Evolutionary conservation across 92 coral and sea anemone genomes (phyloP).

Genomic region (Anthopleura xanthogrammica): DNA sequence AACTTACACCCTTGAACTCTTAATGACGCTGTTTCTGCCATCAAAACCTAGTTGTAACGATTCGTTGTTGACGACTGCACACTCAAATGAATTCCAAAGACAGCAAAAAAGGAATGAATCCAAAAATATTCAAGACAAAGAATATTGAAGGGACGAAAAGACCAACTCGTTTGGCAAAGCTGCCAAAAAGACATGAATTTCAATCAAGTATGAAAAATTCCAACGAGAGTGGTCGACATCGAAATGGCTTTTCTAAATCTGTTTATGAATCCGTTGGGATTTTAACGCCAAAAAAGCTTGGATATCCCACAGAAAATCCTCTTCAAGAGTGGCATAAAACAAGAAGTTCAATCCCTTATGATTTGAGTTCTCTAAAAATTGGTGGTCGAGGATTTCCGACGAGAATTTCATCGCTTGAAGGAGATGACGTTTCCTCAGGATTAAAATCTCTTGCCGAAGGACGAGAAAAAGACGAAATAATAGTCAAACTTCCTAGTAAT

Average conservation of each 20-base stretch:
- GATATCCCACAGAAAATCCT: neutral
- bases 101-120: neutral
- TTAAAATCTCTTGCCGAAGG: neutral
- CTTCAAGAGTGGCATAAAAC: neutral
- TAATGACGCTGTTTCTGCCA: neutral
- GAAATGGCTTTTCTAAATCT: neutral
- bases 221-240: neutral
- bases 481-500: neutral
- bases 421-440: neutral
- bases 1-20: neutral
- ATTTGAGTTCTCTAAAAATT: neutral
- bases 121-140: constrained; percentile 1
- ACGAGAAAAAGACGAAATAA: neutral
- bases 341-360: neutral
- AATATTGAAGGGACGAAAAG: neutral
- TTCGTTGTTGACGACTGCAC: neutral
- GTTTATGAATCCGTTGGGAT: constrained; percentile 5
- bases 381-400: neutral
- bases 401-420: neutral
- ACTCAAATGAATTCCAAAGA: neutral
- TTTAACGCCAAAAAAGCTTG: neutral
- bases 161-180: neutral
- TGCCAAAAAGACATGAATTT: neutral
- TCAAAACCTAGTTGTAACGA: neutral
- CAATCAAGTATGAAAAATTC: neutral